These are phyloP conservation scores for Ectobius pallidus DNA, from an alignment of 2,888 invertebrate genomes.

Conservation along the genomic window DNA sequence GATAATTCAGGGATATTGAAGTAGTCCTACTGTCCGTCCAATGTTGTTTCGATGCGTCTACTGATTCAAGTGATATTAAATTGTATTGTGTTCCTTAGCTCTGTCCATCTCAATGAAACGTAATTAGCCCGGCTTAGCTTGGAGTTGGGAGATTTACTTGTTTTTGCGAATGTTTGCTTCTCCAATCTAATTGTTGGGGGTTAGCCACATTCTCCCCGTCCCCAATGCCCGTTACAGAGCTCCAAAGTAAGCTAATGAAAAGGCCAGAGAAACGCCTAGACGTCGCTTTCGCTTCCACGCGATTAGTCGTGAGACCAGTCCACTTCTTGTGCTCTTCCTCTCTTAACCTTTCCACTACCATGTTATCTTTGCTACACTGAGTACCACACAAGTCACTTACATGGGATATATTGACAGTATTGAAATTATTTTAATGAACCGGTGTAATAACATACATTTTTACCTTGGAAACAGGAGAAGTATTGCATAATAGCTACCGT, in stretches of 20 bases:
- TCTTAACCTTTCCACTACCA: no score
- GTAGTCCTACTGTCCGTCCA: no score
- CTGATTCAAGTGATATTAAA: not conserved
- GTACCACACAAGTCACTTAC: no score
- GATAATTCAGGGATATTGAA: no score
- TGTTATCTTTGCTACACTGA: no score
- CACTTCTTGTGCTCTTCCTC: no score
- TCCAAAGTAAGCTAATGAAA: conserved; percentile 22
- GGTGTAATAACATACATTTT: no score
- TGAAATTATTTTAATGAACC: no score
- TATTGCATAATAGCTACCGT: no score
- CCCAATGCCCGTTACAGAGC: not conserved
- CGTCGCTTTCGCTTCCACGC: not conserved
- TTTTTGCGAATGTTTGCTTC: conserved; percentile 8
- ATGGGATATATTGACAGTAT: no score
- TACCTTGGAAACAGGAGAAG: no score
- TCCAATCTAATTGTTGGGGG: conserved; percentile 18
- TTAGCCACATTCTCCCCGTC: not conserved
- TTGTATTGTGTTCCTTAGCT: not conserved
- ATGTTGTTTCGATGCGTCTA: no score
- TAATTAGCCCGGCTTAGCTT: not conserved
- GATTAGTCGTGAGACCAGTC: not conserved
- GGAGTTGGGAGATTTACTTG: conserved; percentile 11
- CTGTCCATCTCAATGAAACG: not conserved
- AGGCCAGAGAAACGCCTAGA: not conserved